Base-by-base conservation (phyloP, 2,888 invertebrate genomes). In the Cheilosia vernalis region DNA sequence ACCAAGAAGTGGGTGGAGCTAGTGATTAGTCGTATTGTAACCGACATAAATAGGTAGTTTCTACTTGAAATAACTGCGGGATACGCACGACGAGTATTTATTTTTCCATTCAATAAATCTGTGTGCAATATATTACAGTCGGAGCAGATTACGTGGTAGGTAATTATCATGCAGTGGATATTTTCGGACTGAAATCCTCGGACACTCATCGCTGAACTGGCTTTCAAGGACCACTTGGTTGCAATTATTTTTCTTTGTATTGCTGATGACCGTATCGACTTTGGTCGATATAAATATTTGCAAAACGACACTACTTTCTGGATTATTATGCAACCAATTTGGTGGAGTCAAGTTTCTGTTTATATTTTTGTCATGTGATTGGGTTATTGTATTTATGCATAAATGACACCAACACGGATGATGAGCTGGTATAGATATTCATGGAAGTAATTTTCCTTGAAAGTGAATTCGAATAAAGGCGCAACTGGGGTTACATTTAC, bases 131-230 rank as follows among this genome's bases (percentile, higher is more conserved):
- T 61, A 44, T n/a, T 44, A 17, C 7, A 7, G 21, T 21, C 27
- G 10, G 10, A 9, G n/a, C n/a, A n/a, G 24, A 51, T 53, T 67
- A 69, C 56, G 69, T 69, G 69, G 27, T 56, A 17, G 69, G 27
- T 56, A 17, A 30, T 47, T 69, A 47, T 33, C 69, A 69, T 56
- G 69, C 69, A 69, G 33, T n/a, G 30, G 10, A 44, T 33, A 56
- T 44, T 44, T 69, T 69, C 33, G 30, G n/a, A 69, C 30, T 69
- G 44, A 56, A 69, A 69, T 56, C 69, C 30, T 56, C 69, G 13
- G 19, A 56, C 27, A 67, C 40, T 53, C 7, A n/a, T n/a, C 51
- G 24, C 4, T n/a, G 15, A n/a, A 47, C 19, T 9, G 47, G 47
- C 47, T 19, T 47, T 47, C 47, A 47, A 47, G 47, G 47, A 47